Evolutionary conservation across 2,113 vertebrate species (phyloP).

Genomic region (Sus scrofa): DNA sequence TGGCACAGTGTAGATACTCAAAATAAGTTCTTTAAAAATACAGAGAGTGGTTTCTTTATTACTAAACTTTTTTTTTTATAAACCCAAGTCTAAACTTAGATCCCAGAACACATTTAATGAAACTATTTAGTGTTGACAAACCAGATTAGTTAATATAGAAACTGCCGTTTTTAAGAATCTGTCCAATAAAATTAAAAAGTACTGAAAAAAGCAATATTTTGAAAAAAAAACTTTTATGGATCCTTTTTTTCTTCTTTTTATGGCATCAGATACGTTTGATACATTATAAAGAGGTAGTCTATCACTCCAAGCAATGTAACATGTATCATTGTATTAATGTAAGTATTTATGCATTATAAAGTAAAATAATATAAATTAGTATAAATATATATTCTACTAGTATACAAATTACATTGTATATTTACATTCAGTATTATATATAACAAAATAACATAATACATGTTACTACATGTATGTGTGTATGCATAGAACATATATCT

Average conservation of each 20-base stretch:
- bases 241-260: no score
- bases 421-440: not conserved
- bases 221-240: not conserved
- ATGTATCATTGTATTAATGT: not conserved
- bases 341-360: not conserved
- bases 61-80: not conserved
- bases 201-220: not conserved
- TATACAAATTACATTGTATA: not conserved
- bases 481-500: not conserved
- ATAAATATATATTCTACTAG: not conserved
- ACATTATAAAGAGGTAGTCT: not conserved
- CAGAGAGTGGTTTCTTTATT: not conserved
- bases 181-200: not conserved
- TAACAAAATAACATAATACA: not conserved
- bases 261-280: not conserved
- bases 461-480: not conserved
- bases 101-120: not conserved
- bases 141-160: not conserved
- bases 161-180: no score
- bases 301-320: not conserved
- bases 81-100: not conserved
- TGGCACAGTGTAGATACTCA: not conserved
- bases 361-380: not conserved
- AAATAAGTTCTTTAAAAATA: not conserved
- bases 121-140: not conserved